Base-by-base conservation (phyloP, 2,797 vertebrate species). In the Pseudocheirus occidentalis region DNA sequence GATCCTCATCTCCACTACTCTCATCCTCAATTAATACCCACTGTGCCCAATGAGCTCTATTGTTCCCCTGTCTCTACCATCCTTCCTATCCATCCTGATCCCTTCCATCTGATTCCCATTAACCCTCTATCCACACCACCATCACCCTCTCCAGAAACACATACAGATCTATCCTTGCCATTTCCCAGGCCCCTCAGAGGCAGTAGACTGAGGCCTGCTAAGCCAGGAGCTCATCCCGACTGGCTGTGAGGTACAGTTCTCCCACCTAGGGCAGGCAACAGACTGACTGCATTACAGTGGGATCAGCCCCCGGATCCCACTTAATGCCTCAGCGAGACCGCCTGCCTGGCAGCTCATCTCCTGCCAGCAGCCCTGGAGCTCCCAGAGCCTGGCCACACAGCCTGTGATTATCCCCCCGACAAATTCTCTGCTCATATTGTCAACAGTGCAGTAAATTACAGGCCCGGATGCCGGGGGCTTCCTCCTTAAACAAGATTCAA, bases 401-500 rank as follows among this genome's bases (percentile, higher is more conserved):
- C 50, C 95, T 66, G 92, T 92, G 97, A 97, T 98, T 98, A 97
- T 97, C 96, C 94, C 97, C 95, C 90, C 96, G 97, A 97, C 92
- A 98, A 97, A 93, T 97, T 96, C 97, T 4, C 90, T 96, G 95
- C 96, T 97, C 95, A 95, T 96, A 55, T 96, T 98, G 98, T 98
- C 97, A 96, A 97, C 97, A 96, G 97, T 2, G 66, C 97, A 98
- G 98, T 98, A 97, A 98, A 98, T 98, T 52, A 5, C 91, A 11
- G 97, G 59, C 92, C 97, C 93, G 90, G 92, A 91, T 98, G 96
- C 98, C 95, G 95, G 81, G 0, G 96, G 96, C 97, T 97, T 98
- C 97, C 98, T 98, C 97, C 97, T 97, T 98, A 97, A 97, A 98
- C 95, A 97, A 98, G 96, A 98, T 97, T 97, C 98, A 98, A 98